Conservation (phyloP, 1,140 invertebrate genomes). For the Elymnias hypermnestra region DNA sequence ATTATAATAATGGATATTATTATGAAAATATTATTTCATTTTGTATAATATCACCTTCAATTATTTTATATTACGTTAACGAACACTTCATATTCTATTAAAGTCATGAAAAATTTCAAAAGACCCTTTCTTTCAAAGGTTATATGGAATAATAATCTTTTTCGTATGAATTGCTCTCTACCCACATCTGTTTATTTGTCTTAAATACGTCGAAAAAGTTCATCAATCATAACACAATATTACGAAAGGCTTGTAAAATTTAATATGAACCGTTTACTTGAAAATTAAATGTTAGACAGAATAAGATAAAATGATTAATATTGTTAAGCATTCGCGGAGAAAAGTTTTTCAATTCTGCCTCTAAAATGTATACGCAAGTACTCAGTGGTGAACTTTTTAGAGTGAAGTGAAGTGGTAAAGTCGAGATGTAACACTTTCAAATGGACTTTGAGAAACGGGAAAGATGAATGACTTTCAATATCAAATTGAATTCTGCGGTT, state of each 20-base stretch:
- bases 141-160: too few relatives aligned
- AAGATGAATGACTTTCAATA: slow-evolving; percentile 76
- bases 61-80: too few relatives aligned
- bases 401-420: slow-evolving; percentile 56
- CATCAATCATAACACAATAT: slow-evolving; percentile 15
- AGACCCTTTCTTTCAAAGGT: too few relatives aligned
- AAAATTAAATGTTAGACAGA: slow-evolving; percentile 20
- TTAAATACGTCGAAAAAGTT: slow-evolving; percentile 12
- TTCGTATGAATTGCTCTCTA: too few relatives aligned
- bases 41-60: too few relatives aligned
- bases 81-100: too few relatives aligned
- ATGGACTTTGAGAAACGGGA: slow-evolving; percentile 59
- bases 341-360: slow-evolving; percentile 32
- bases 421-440: slow-evolving; percentile 65
- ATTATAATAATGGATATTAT: too few relatives aligned
- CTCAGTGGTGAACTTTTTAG: slow-evolving; percentile 52
- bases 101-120: too few relatives aligned
- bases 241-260: slow-evolving; percentile 17
- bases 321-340: slow-evolving; percentile 16
- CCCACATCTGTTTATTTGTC: background rate
- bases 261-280: slow-evolving; percentile 19
- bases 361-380: slow-evolving; percentile 13
- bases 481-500: slow-evolving; percentile 68
- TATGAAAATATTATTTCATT: too few relatives aligned
- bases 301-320: slow-evolving; percentile 28